A percentile compares a stretch with the other conserved stretches of the same genome.
Evolutionary conservation across 2,797 vertebrate genomes (phyloP).

Genomic region (Chrosomus eos): DNA sequence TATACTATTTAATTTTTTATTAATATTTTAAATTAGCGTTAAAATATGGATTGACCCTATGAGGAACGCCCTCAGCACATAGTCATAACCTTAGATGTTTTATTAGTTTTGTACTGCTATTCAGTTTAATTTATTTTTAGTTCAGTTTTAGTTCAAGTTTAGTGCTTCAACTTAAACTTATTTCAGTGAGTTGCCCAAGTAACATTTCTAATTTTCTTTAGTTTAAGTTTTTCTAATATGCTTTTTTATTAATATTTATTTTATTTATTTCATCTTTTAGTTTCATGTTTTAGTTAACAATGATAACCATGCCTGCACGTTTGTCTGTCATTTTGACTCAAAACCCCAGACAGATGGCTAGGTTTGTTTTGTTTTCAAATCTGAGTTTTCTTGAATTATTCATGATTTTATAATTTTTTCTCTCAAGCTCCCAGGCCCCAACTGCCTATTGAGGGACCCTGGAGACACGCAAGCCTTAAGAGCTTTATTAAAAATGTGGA

Average conservation of each 20-base stretch:
- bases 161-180: neutral
- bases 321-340: neutral
- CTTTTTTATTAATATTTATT: neutral
- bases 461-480: slow-evolving; percentile 79
- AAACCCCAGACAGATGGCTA: neutral
- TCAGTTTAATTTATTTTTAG: neutral
- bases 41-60: no score
- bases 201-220: neutral
- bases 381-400: slow-evolving; percentile 14
- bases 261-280: neutral
- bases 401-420: neutral
- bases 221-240: neutral
- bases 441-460: slow-evolving; percentile 80
- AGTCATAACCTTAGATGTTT: neutral
- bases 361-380: slow-evolving; percentile 2
- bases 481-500: slow-evolving; percentile 79
- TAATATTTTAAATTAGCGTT: no score
- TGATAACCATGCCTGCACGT: neutral
- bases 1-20: neutral
- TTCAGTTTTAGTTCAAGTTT: neutral
- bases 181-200: neutral
- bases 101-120: neutral
- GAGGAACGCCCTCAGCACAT: neutral
- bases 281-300: neutral
- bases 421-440: slow-evolving; percentile 74